Evolutionary conservation across 2,113 vertebrate genomes (phyloP).

Genomic region (Tylochromis polylepis): DNA sequence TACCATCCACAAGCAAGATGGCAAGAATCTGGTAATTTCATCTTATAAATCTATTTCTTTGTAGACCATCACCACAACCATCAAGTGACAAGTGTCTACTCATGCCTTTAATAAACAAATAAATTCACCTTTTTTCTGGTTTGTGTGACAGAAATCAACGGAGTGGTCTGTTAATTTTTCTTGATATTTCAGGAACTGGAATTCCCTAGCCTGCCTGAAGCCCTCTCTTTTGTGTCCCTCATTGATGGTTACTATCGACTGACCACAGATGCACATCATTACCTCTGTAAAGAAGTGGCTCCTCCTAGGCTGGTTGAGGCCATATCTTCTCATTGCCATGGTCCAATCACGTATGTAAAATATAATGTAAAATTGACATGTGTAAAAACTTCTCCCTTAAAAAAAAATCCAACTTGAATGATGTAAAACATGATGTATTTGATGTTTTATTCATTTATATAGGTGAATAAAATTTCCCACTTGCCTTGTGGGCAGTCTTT

Average conservation of each 20-base stretch:
- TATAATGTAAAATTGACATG: background rate
- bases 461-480: background rate
- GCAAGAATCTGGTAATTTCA: slow-evolving; percentile 84
- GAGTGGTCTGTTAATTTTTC: background rate
- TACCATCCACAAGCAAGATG: slow-evolving; percentile 91
- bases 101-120: background rate
- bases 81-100: background rate
- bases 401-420: background rate
- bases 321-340: slow-evolving; percentile 88
- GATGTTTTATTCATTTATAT: background rate
- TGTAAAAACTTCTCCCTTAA: background rate
- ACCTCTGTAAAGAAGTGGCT: slow-evolving; percentile 97
- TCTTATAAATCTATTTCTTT: background rate
- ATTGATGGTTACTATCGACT: slow-evolving; percentile 96
- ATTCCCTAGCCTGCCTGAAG: slow-evolving; percentile 84
- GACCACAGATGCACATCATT: slow-evolving; percentile 94
- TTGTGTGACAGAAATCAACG: background rate
- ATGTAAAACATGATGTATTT: background rate
- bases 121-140: background rate
- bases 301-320: slow-evolving; percentile 88
- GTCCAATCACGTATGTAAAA: slow-evolving; percentile 89
- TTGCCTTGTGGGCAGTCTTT: background rate
- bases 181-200: slow-evolving; percentile 83
- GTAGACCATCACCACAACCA: background rate
- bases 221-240: slow-evolving; percentile 91